Conservation (phyloP, 2,113 vertebrate genomes). For the Elaphurus davidianus region DNA sequence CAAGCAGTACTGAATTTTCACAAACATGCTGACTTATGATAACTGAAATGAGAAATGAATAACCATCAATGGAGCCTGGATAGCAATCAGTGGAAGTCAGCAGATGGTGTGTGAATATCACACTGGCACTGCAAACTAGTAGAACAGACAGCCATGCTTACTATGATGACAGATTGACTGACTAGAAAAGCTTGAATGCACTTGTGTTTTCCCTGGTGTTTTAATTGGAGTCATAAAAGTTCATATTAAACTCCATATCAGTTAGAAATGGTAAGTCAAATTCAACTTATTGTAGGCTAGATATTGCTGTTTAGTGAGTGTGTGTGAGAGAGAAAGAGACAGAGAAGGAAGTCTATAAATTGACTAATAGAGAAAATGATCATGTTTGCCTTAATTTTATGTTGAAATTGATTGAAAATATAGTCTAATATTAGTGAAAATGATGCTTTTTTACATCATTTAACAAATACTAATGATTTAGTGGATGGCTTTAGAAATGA, state of each 20-base stretch:
- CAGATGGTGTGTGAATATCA: constrained; percentile 75
- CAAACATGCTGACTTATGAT: constrained; percentile 53
- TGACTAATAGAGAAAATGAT: neutral
- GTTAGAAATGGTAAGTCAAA: constrained; percentile 29
- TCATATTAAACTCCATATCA: constrained; percentile 45
- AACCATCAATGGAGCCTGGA: constrained; percentile 36
- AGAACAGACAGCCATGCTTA: constrained; percentile 69
- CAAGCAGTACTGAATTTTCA: constrained; percentile 50
- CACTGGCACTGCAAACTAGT: constrained; percentile 50
- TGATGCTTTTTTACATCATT: neutral
- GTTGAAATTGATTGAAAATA: neutral
- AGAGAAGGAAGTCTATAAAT: neutral
- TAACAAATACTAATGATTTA: neutral
- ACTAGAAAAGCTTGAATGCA: constrained; percentile 65
- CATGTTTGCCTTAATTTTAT: neutral
- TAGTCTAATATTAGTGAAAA: neutral
- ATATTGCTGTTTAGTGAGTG: neutral
- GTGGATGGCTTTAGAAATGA: neutral
- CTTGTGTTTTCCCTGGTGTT: constrained; percentile 55
- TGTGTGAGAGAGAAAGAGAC: neutral
- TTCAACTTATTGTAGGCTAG: neutral
- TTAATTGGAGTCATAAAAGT: constrained; percentile 57
- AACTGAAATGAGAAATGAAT: constrained; percentile 69
- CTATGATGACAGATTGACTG: constrained; percentile 75
- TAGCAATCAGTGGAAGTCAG: constrained; percentile 61